Percentiles rank a stretch among this genome's conserved stretches.
Conservation (phyloP, 2,888 invertebrate species). For the Clistopyga incitator region DNA sequence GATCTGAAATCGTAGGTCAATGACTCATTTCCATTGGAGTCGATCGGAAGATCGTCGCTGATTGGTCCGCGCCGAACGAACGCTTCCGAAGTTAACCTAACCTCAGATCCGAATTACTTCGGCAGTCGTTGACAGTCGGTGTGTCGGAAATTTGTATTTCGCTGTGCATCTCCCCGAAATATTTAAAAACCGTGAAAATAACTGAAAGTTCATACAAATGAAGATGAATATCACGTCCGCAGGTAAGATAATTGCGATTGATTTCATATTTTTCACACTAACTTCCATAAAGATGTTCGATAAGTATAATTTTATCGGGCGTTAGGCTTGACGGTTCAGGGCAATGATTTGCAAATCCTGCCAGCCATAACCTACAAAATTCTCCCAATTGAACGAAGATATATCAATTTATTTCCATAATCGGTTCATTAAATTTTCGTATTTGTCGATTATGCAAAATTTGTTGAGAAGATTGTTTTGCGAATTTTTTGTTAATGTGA, state of each 20-base stretch:
- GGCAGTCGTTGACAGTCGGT: conserved; percentile 45
- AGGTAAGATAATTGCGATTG: conserved; percentile 74
- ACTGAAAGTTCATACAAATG: conserved; percentile 52
- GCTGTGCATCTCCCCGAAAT: conserved; percentile 13
- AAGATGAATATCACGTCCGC: conserved; percentile 84
- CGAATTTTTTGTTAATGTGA: conserved; percentile 20
- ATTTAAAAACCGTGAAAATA: conserved; percentile 40
- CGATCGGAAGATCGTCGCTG: not conserved
- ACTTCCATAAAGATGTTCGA: not conserved
- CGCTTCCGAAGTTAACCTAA: conserved; percentile 1
- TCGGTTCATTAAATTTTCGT: not conserved
- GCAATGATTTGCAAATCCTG: conserved; percentile 81
- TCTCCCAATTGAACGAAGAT: conserved; percentile 46
- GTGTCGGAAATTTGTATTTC: conserved; percentile 41
- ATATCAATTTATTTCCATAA: not conserved
- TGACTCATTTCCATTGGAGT: conserved; percentile 24
- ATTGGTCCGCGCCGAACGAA: not conserved
- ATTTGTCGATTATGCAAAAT: not conserved
- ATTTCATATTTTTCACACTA: conserved; percentile 3
- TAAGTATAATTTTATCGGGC: conserved; percentile 4
- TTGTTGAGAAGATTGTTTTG: not conserved
- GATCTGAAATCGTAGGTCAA: not conserved
- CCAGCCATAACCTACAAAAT: conserved; percentile 75
- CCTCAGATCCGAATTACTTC: not conserved
- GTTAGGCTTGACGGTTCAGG: conserved; percentile 48